Conservation (phyloP, 2,797 vertebrate species). For the Decapterus maruadsi region DNA sequence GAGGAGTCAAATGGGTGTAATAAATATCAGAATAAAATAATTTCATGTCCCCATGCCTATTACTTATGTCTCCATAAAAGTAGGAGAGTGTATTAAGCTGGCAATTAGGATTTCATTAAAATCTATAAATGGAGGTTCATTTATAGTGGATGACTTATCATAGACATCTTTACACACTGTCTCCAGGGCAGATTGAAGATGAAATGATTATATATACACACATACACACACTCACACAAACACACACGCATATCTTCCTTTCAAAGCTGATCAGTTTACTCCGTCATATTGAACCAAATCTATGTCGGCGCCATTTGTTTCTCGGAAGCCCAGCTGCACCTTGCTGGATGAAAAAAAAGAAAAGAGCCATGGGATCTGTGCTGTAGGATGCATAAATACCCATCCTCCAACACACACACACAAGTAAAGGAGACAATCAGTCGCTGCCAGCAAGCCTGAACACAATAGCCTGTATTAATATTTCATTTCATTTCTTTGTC, state of each 20-base stretch:
- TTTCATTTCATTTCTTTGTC: constrained; percentile 85
- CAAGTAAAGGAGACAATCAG: constrained; percentile 85
- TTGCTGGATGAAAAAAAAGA: constrained; percentile 81
- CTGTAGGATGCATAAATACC: constrained; percentile 36
- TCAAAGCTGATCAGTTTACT: constrained; percentile 92
- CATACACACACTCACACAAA: constrained; percentile 26
- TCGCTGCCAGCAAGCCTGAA: constrained; percentile 88
- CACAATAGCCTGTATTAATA: constrained; percentile 93
- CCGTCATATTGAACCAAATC: constrained; percentile 92
- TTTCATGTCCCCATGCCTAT: constrained; percentile 83
- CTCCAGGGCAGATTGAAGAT: constrained; percentile 57
- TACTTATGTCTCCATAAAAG: constrained; percentile 84
- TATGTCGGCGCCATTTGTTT: constrained; percentile 90
- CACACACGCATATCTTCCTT: constrained; percentile 66
- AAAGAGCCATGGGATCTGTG: constrained; percentile 54
- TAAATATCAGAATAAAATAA: constrained; percentile 88
- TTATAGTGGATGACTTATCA: constrained; percentile 82
- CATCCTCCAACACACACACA: constrained; percentile 5
- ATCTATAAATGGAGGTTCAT: constrained; percentile 88
- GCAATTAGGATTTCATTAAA: constrained; percentile 88
- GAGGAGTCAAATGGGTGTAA: constrained; percentile 82
- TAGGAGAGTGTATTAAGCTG: constrained; percentile 82
- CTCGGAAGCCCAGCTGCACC: constrained; percentile 89
- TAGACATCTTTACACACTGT: constrained; percentile 69
- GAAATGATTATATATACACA: constrained; percentile 36